Evolutionary conservation across 2,113 vertebrate genomes (phyloP).

Genomic region (Tupaia chinensis): DNA sequence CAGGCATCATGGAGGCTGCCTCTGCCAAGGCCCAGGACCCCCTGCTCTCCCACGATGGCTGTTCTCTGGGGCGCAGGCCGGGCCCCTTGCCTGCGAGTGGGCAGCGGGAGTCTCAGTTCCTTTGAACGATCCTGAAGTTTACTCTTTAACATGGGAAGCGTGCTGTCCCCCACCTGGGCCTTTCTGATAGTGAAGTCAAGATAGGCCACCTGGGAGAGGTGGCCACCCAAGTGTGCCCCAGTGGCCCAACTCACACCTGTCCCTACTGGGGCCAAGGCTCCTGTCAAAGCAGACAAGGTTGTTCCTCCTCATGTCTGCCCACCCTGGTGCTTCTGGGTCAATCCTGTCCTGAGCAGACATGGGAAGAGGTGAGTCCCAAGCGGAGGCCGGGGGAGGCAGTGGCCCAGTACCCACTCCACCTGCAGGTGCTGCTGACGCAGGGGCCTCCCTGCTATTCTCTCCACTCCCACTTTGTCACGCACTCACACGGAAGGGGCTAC

Average conservation of each 20-base stretch:
- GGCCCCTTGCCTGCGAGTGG: background rate
- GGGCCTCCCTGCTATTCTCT: background rate
- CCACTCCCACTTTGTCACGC: background rate
- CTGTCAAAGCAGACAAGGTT: background rate
- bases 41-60: background rate
- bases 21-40: background rate
- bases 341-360: background rate
- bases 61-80: too few species aligned
- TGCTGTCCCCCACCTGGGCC: background rate
- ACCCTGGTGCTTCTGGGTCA: background rate
- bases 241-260: background rate
- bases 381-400: background rate
- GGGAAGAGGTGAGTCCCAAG: background rate
- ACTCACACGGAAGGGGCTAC: background rate
- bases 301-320: accelerated
- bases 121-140: background rate
- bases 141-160: background rate
- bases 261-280: background rate
- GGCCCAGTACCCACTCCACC: too few species aligned
- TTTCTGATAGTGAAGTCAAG: background rate
- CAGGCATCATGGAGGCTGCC: accelerated
- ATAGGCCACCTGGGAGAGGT: background rate
- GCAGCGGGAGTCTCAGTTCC: accelerated
- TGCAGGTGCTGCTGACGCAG: background rate
- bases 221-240: too few species aligned